A percentile compares a stretch with the other conserved stretches of the same genome.
Evolutionary conservation across 2,888 invertebrate genomes (phyloP).

Genomic region (Sphaeridia pumilis): DNA sequence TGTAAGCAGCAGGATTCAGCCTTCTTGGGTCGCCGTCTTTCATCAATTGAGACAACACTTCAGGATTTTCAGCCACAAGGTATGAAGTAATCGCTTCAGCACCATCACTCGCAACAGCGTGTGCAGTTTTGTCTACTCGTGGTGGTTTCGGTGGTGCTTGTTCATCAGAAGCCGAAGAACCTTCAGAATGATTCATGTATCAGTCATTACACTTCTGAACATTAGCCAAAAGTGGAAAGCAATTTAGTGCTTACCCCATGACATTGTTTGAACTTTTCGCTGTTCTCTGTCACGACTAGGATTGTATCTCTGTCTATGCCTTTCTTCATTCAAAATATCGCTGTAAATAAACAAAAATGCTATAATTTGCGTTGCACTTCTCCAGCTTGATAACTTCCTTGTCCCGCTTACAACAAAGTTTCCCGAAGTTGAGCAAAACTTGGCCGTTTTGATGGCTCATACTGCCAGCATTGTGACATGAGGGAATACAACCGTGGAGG

Average conservation of each 20-base stretch:
- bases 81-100: conserved; percentile 63
- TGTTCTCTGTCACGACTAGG: conserved; percentile 79
- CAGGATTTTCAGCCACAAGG: conserved; percentile 81
- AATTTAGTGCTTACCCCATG: conserved; percentile 56
- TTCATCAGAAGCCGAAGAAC: conserved; percentile 47
- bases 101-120: conserved; percentile 24
- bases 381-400: too few species aligned
- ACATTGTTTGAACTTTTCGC: conserved; percentile 76
- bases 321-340: conserved; percentile 83
- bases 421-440: conserved; percentile 82
- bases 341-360: conserved; percentile 46
- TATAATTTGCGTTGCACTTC: too few species aligned
- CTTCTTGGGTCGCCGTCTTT: conserved; percentile 73
- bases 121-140: conserved; percentile 48
- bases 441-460: conserved; percentile 87
- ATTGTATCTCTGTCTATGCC: conserved; percentile 74
- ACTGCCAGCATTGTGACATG: conserved; percentile 94
- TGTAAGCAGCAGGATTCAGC: conserved; percentile 76
- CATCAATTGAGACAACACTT: conserved; percentile 73
- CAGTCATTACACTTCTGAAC: too few species aligned
- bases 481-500: conserved; percentile 87
- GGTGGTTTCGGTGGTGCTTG: conserved; percentile 72
- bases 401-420: conserved; percentile 68
- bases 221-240: not conserved
- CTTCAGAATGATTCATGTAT: conserved; percentile 38